These are phyloP conservation scores for Exephanes ischioxanthus DNA, from an alignment of 2,888 invertebrate genomes.

Conservation along the genomic window DNA sequence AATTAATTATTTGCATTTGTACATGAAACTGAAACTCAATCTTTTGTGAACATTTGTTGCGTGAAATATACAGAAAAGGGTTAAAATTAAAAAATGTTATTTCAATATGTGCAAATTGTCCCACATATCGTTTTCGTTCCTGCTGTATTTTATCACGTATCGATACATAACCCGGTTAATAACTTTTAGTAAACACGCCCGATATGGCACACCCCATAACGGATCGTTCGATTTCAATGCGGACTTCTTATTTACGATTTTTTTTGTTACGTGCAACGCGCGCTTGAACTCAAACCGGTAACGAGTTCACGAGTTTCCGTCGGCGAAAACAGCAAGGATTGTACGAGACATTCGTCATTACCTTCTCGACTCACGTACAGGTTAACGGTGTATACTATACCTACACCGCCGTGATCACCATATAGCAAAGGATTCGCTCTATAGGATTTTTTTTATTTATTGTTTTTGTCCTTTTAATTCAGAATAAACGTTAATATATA, in stretches of 20 bases:
- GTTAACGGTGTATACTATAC: conserved; percentile 40
- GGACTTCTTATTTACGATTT: neutral
- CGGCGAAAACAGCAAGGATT: neutral
- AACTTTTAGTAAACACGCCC: neutral
- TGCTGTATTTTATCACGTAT: neutral
- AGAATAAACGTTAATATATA: conserved; percentile 21
- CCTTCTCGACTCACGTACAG: conserved; percentile 46
- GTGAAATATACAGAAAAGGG: too few species aligned
- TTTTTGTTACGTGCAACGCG: neutral
- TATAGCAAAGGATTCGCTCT: neutral
- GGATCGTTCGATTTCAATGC: neutral
- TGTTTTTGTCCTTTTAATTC: neutral
- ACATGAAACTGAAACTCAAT: too few species aligned
- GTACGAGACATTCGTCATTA: conserved; percentile 38
- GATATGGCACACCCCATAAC: neutral
- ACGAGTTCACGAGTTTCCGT: conserved; percentile 19
- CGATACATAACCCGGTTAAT: neutral
- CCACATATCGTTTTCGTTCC: neutral
- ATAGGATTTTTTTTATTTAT: conserved; percentile 31
- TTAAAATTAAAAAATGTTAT: neutral
- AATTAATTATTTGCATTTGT: too few species aligned
- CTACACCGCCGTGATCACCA: neutral
- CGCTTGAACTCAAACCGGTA: neutral
- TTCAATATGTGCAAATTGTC: neutral
- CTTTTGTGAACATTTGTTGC: too few species aligned